phyloP scores from a whole-genome alignment of 2,113 vertebrate species.

The Pteruthius melanotis region DNA sequence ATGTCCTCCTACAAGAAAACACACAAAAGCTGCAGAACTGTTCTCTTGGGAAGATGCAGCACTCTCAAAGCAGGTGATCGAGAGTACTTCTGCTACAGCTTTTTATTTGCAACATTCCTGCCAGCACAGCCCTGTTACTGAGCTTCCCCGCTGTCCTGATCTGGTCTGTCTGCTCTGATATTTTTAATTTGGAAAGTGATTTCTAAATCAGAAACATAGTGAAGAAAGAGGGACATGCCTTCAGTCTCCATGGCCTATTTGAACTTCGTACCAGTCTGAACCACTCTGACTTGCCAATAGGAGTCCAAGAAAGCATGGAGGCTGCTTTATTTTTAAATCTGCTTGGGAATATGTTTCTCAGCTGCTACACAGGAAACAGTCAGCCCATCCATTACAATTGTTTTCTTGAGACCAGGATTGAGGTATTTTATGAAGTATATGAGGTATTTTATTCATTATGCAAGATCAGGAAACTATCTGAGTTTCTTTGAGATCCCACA shows the following conservation, averaged over 20 bases:
- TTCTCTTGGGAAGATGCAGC: neutral
- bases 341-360: slow-evolving; percentile 27
- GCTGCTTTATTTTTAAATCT: slow-evolving; percentile 9
- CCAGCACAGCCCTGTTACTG: rapidly evolving
- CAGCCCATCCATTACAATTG: neutral
- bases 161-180: neutral
- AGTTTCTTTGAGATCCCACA: slow-evolving; percentile 21
- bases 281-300: neutral
- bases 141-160: neutral
- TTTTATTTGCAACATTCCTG: neutral
- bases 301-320: slow-evolving; percentile 24
- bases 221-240: slow-evolving; percentile 19
- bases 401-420: neutral
- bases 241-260: slow-evolving; percentile 12
- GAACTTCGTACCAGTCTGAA: slow-evolving; percentile 1
- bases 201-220: neutral
- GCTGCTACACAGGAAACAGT: slow-evolving; percentile 5
- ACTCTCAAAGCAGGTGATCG: neutral
- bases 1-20: neutral
- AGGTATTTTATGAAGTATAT: neutral
- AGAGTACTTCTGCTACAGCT: neutral
- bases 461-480: slow-evolving; percentile 5
- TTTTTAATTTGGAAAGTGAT: neutral
- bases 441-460: neutral
- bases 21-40: neutral